These are phyloP conservation scores for Drosophila diplacantha DNA, from an alignment of 2,888 invertebrate genomes.

Conservation along the genomic window DNA sequence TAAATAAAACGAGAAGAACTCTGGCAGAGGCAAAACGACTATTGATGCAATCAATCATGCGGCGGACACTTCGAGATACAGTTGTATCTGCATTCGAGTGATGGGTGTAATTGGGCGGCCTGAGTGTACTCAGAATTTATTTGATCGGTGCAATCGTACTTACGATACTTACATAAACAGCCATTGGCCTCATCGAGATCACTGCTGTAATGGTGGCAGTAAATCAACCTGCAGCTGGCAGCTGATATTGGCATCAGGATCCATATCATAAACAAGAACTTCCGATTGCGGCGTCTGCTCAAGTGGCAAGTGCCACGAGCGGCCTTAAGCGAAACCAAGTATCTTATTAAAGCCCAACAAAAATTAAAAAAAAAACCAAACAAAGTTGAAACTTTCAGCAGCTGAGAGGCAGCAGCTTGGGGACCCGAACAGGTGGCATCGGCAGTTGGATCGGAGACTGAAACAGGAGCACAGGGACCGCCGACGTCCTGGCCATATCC, in stretches of 20 bases:
- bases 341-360: slow-evolving; percentile 30
- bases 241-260: slow-evolving; percentile 48
- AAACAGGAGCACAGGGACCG: slow-evolving; percentile 22
- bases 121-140: slow-evolving; percentile 9
- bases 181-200: slow-evolving; percentile 18
- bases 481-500: slow-evolving; percentile 53
- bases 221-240: slow-evolving; percentile 39
- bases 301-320: slow-evolving; percentile 63
- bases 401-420: slow-evolving; percentile 61
- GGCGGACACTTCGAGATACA: slow-evolving; percentile 37
- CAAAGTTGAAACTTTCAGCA: slow-evolving; percentile 43
- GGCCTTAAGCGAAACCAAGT: slow-evolving; percentile 19
- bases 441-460: slow-evolving; percentile 17
- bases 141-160: slow-evolving; percentile 2
- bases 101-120: slow-evolving; percentile 36
- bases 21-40: slow-evolving; percentile 22
- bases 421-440: slow-evolving; percentile 57
- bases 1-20: slow-evolving; percentile 32
- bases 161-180: slow-evolving; percentile 7
- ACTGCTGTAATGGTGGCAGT: not conserved
- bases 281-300: slow-evolving; percentile 59
- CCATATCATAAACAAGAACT: slow-evolving; percentile 64
- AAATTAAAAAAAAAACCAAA: not conserved
- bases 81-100: slow-evolving; percentile 44
- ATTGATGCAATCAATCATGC: slow-evolving; percentile 59